These are phyloP conservation scores for Suillia variegata DNA, from an alignment of 2,888 invertebrate genomes.

Conservation along the genomic window DNA sequence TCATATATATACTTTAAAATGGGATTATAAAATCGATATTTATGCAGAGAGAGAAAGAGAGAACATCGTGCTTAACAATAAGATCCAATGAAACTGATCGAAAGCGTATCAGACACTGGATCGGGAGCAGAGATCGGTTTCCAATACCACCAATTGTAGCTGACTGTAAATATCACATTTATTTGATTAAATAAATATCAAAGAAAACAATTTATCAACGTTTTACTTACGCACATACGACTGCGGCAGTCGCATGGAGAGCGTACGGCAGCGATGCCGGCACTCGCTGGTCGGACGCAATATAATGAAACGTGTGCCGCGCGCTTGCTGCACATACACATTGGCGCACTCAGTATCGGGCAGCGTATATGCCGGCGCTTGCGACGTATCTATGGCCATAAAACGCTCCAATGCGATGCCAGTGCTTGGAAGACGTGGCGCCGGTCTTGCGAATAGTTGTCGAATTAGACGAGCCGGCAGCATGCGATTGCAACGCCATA, in stretches of 20 bases:
- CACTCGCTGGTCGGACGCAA: conserved; percentile 81
- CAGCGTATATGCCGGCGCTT: conserved; percentile 69
- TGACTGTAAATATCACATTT: conserved; percentile 65
- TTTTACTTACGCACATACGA: conserved; percentile 77
- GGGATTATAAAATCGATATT: no score
- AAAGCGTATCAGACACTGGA: conserved; percentile 65
- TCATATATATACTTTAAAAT: no score
- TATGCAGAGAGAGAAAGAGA: no score
- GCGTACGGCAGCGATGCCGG: conserved; percentile 70
- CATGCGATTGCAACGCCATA: conserved; percentile 77
- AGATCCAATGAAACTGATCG: conserved; percentile 71
- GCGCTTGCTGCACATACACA: conserved; percentile 75
- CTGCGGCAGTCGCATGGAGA: conserved; percentile 73
- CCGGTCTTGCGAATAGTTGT: conserved; percentile 74
- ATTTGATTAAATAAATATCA: not conserved
- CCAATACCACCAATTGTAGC: conserved; percentile 81
- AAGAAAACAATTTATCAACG: no score
- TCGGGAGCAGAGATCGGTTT: conserved; percentile 70
- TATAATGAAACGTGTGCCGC: conserved; percentile 74
- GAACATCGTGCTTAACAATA: conserved; percentile 68
- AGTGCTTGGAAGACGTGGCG: conserved; percentile 70
- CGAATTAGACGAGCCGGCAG: conserved; percentile 73
- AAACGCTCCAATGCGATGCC: conserved; percentile 80
- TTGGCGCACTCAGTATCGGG: conserved; percentile 84
- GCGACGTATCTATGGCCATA: conserved; percentile 74